A percentile compares a stretch with the other conserved stretches of the same genome.
Evolutionary conservation across 2,888 invertebrate species (phyloP).

Genomic region (Dendrolimus pini): DNA sequence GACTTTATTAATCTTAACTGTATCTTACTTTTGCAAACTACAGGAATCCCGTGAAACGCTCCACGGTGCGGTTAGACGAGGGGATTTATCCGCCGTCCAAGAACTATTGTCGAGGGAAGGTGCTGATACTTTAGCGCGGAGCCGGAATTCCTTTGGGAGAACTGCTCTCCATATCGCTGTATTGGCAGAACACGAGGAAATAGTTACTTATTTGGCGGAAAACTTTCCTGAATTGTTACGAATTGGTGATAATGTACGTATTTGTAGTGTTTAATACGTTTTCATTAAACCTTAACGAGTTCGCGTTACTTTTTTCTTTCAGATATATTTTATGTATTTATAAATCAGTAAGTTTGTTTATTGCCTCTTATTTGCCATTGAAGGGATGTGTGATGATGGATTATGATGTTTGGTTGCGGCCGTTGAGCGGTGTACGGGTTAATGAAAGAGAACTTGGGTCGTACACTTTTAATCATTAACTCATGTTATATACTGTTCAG

Average conservation of each 20-base stretch:
- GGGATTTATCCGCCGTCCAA: conserved; percentile 77
- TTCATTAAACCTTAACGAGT: no score
- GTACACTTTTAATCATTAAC: no score
- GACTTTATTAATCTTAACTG: no score
- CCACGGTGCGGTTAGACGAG: conserved; percentile 81
- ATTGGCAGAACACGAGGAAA: conserved; percentile 87
- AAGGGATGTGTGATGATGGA: no score
- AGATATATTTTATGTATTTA: no score
- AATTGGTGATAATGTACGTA: conserved; percentile 89
- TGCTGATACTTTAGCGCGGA: conserved; percentile 50
- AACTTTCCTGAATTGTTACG: conserved; percentile 84
- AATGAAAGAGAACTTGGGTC: no score
- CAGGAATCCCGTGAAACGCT: conserved; percentile 87
- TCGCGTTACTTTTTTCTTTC: no score
- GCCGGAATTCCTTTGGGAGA: conserved; percentile 83
- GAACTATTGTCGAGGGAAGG: conserved; percentile 73
- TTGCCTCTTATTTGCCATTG: no score
- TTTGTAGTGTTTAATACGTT: neutral
- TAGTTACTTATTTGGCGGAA: conserved; percentile 86
- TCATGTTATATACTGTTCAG: no score
- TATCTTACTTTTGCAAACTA: conserved; percentile 4
- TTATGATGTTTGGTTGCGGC: no score
- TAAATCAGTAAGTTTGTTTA: no score
- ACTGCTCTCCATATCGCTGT: conserved; percentile 92
- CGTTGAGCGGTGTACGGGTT: no score